phyloP scores from a whole-genome alignment of 2,888 invertebrate species.

The Leptura quadrifasciata region DNA sequence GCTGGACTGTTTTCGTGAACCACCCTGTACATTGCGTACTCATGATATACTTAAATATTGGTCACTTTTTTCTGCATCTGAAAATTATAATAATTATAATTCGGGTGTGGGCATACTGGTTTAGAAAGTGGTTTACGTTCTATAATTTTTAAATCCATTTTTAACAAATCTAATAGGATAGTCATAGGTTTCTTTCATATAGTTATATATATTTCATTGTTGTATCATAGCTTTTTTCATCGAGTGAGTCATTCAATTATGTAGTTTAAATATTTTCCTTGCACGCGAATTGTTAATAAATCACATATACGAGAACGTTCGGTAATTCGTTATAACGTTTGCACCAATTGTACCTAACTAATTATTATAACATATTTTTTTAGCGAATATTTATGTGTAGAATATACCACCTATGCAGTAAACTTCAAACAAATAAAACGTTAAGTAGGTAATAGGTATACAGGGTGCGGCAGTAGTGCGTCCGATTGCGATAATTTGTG shows the following conservation, averaged over 20 bases:
- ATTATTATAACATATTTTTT: not conserved
- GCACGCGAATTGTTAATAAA: slow-evolving; percentile 33
- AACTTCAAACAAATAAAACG: too few relatives aligned
- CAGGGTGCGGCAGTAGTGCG: too few relatives aligned
- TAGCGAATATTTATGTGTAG: too few relatives aligned
- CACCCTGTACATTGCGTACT: too few relatives aligned
- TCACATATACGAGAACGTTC: slow-evolving; percentile 3
- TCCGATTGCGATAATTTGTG: too few relatives aligned
- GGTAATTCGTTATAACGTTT: slow-evolving; percentile 5
- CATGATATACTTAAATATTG: too few relatives aligned
- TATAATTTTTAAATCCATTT: not conserved
- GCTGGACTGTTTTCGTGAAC: too few relatives aligned
- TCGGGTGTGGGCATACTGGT: not conserved
- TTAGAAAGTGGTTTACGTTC: not conserved
- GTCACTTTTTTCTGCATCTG: too few relatives aligned
- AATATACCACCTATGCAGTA: too few relatives aligned
- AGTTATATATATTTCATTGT: not conserved
- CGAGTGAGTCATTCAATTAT: slow-evolving; percentile 24
- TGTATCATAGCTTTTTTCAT: slow-evolving; percentile 4
- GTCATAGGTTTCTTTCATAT: not conserved
- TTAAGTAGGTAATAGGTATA: too few relatives aligned
- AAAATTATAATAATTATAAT: too few relatives aligned
- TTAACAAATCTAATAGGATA: not conserved
- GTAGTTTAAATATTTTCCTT: slow-evolving; percentile 25
- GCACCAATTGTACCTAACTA: not conserved